Conservation (phyloP, 2,113 vertebrate species). For the Anthoscopus minutus region DNA sequence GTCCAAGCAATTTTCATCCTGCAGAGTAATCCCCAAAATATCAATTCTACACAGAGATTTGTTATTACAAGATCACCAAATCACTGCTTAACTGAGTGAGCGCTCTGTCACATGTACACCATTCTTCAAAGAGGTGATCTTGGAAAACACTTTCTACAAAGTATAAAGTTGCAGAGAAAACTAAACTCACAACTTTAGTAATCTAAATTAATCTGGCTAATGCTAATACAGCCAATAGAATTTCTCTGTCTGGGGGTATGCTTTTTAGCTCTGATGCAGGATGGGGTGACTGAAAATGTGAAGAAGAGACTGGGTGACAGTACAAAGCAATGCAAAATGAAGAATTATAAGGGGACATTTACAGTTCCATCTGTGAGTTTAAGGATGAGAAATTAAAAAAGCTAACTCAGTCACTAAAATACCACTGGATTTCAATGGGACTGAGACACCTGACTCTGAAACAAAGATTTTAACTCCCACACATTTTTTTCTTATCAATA, state of each 20-base stretch:
- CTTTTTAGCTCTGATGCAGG: not conserved
- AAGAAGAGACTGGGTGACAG: not conserved
- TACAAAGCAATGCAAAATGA: not conserved
- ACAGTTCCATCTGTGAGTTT: not conserved
- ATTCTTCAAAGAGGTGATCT: not conserved
- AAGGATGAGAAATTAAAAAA: not conserved
- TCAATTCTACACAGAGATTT: not conserved
- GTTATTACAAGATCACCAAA: not conserved
- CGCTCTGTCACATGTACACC: not conserved
- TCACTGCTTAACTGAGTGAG: not conserved
- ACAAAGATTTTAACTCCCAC: not conserved
- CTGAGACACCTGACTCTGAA: not conserved
- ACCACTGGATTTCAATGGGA: not conserved
- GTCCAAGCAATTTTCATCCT: not conserved
- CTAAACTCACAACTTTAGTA: not conserved
- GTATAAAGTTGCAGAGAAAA: not conserved
- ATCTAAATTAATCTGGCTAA: not conserved
- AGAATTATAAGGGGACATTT: not conserved
- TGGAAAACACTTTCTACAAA: not conserved
- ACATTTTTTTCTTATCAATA: not conserved
- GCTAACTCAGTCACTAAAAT: not conserved
- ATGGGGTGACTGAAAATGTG: not conserved
- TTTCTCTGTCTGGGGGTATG: not conserved
- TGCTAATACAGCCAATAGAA: not conserved
- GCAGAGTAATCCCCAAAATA: not conserved